Evolutionary conservation across 2,797 vertebrate genomes (phyloP).

Genomic region (Urophycis tenuis): DNA sequence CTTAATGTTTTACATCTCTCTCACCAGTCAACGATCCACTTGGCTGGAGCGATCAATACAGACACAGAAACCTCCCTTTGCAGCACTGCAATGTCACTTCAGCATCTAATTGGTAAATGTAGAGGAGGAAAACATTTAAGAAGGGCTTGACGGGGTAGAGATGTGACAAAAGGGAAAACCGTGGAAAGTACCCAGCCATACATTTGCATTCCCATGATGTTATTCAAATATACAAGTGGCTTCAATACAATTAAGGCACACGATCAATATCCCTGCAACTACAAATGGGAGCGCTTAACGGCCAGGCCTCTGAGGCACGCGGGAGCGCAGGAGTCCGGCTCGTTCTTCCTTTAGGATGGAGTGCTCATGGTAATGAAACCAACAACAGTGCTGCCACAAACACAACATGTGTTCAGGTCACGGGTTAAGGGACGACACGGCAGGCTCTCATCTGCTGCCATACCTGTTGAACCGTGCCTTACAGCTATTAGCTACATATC

Average conservation of each 20-base stretch:
- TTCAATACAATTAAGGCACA: background rate
- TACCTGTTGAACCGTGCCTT: background rate
- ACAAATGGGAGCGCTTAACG: background rate
- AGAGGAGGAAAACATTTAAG: slow-evolving; percentile 50
- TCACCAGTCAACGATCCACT: slow-evolving; percentile 51
- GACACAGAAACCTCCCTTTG: slow-evolving; percentile 55
- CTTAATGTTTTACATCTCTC: slow-evolving; percentile 36
- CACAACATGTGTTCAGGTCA: background rate
- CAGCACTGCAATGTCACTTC: slow-evolving; percentile 51
- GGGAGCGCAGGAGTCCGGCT: background rate
- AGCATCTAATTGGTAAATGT: slow-evolving; percentile 72
- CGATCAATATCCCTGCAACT: background rate
- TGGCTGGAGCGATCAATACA: slow-evolving; percentile 59
- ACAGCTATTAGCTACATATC: background rate
- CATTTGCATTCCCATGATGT: background rate
- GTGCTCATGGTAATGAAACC: background rate
- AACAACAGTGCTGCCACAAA: background rate
- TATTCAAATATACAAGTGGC: background rate
- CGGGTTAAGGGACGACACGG: background rate
- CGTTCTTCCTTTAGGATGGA: background rate
- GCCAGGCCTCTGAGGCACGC: background rate
- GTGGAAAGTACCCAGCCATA: background rate
- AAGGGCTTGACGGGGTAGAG: slow-evolving; percentile 29
- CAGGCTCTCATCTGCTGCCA: no score
- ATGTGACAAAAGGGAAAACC: background rate